Conservation (phyloP, 1,140 invertebrate species). For the Holcopasites calliopsidis region DNA sequence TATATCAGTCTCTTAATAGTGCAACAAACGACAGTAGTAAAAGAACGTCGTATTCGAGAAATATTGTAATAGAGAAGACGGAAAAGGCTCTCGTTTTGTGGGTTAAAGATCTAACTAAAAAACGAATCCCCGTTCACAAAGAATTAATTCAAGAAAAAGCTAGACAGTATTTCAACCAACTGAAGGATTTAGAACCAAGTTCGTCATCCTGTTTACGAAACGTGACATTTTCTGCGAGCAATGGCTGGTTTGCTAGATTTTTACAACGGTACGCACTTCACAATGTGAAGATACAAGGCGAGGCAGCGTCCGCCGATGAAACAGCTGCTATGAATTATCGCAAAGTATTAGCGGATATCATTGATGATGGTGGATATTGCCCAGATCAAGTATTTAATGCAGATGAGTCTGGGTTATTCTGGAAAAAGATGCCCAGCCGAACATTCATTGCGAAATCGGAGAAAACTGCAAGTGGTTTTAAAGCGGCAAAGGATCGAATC, state of each 20-base stretch:
- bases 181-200: too few relatives aligned
- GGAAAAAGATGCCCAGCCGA: background rate
- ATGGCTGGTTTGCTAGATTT: too few relatives aligned
- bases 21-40: slow-evolving; percentile 20
- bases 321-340: slow-evolving; percentile 20
- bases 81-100: slow-evolving; percentile 39
- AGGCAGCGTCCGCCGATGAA: slow-evolving; percentile 25
- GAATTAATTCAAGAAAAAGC: too few relatives aligned
- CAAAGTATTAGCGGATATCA: slow-evolving; percentile 26
- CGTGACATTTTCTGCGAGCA: too few relatives aligned
- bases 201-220: too few relatives aligned
- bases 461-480: background rate
- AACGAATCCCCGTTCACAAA: too few relatives aligned
- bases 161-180: too few relatives aligned
- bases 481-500: background rate
- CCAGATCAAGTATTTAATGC: slow-evolving; percentile 39
- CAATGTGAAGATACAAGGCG: slow-evolving; percentile 31
- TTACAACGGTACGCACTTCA: too few relatives aligned
- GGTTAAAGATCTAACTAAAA: slow-evolving; percentile 34
- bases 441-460: background rate
- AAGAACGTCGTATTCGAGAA: slow-evolving; percentile 22
- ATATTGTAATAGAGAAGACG: slow-evolving; percentile 45
- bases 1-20: slow-evolving; percentile 30
- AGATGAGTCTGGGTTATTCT: slow-evolving; percentile 28
- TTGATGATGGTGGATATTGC: slow-evolving; percentile 35